Conservation (phyloP, 30 jellyfish, hydroid and myxozoan species). For the Cassiopea xamachana region DNA sequence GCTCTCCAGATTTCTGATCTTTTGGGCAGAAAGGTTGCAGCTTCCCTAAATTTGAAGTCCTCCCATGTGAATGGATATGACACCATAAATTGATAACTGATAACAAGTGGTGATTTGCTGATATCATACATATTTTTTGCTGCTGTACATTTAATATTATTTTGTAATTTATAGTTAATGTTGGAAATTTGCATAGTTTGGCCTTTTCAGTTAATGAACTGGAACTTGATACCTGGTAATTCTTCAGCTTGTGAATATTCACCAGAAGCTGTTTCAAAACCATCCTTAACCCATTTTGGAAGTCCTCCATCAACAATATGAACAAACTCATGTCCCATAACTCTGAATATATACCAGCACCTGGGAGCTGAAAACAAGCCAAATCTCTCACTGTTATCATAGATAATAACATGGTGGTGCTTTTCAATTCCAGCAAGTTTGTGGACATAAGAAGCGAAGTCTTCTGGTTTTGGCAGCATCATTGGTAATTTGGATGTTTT, state of each 20-base stretch:
- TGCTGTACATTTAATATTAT: no score
- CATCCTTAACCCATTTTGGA: conserved; percentile 81
- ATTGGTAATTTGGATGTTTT: conserved; percentile 62
- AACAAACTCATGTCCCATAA: conserved; percentile 69
- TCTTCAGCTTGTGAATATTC: conserved; percentile 52
- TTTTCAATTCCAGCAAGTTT: conserved; percentile 48
- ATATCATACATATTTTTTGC: no score
- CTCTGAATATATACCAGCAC: conserved; percentile 67
- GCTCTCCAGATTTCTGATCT: no score
- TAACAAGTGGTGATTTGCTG: no score
- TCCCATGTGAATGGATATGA: no score
- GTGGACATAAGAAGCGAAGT: conserved; percentile 61
- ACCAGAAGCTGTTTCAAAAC: conserved; percentile 63
- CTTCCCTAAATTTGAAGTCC: no score
- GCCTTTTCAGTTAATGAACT: no score
- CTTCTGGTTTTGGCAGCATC: conserved; percentile 72
- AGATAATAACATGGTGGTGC: conserved; percentile 56
- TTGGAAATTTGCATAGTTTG: no score
- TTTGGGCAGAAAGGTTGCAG: no score
- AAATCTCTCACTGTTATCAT: conserved; percentile 81
- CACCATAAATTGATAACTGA: no score
- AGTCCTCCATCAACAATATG: conserved; percentile 78
- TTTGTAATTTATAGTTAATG: no score
- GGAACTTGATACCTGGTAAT: conserved; percentile 63
- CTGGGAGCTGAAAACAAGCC: conserved; percentile 82